Evolutionary conservation across 1,140 invertebrate species (phyloP), one percentile per base, ranked within the genome.

Genomic region (Euwallacea similis): DNA sequence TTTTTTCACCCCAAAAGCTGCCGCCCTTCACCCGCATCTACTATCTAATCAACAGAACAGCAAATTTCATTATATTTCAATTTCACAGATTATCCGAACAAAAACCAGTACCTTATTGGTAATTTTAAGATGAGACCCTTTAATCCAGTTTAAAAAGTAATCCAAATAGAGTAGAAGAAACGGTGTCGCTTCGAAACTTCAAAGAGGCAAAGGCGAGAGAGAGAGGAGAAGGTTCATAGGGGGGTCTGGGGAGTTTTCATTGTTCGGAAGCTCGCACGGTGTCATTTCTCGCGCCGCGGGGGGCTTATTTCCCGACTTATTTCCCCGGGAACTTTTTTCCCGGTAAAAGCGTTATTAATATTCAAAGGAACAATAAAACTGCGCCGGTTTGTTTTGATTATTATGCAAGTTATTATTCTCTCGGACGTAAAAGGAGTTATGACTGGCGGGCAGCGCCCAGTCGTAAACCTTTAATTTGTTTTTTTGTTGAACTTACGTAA

Each of bases 261-360:
- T 61, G 59, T 61, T 16, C 16, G 59, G 59, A 61, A 43, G 59
- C 59, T 41, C 59, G 42, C 59, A 61, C 59, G 59, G 59, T 61
- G 59, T 61, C 59, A 61, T 61, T 61, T 61, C 59, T 61, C 59
- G 59, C 59, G 59, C 59, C 59, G 59, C 59, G 59, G 59, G 59
- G 59, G 59, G 59, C 59, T 61, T 61, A 61, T 61, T 61, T 61
- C 59, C 59, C 59, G 59, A 61, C 59, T 61, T 61, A 61, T 61
- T 61, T 61, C 59, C 59, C 59, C 21, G 59, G 11, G 59, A 61
- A 33, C 8, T 61, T 61, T 61, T 61, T 43, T 61, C 59, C 42
- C 42, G 42, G 59, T 61, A 61, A 61, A 58, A 61, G 33, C 59
- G 10, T 41, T 61, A 61, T 61, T 61, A 61, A 61, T 61, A 61